Base-by-base conservation (phyloP, 2,797 vertebrate species). In the Serranus cabrilla region DNA sequence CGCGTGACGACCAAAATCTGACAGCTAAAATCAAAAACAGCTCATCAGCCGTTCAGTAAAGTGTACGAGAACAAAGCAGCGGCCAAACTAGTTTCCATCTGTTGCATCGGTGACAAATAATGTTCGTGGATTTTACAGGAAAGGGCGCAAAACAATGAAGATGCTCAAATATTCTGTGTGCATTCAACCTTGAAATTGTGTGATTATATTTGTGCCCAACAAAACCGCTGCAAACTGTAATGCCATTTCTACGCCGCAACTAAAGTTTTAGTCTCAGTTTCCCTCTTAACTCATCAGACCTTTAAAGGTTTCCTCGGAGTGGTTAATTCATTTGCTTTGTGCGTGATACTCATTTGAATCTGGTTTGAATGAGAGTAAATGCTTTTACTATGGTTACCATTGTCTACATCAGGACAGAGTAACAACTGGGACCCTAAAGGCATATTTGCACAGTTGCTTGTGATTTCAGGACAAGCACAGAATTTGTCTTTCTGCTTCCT, bases 331-430 rank as follows among this genome's bases (percentile, higher is more conserved):
- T 82, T 85, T 85, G 75, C 76, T 82, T 57, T 61, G 62, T 81
- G 60, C 55, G 27, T 83, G 73, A 75, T 39, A 46, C 80, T 81
- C 74, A 88, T 90, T 91, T 90, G 73, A 88, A 90, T 91, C 76
- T n/a, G 1, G n/a, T 89, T 92, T 87, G 83, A 90, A 86, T 85
- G 57, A 60, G 75, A 58, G 78, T 82, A 83, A 87, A 92, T 87
- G 71, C 68, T 82, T 91, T 82, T 74, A 31, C 85, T 85, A 68
- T 89, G 84, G 90, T 85, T 85, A 90, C 91, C 76, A 86, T 83
- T 84, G 84, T 90, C 70, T 77, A 20, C 64, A 27, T 55, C 8
- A 34, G 61, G 55, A 57, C 57, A 67, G 51, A 81, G 82, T 71
- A 70, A 85, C 80, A 66, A 84, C 66, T 40, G 63, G 40, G 43